Base-by-base conservation (phyloP, 2,797 vertebrate genomes). In the Diplodus sargus region DNA sequence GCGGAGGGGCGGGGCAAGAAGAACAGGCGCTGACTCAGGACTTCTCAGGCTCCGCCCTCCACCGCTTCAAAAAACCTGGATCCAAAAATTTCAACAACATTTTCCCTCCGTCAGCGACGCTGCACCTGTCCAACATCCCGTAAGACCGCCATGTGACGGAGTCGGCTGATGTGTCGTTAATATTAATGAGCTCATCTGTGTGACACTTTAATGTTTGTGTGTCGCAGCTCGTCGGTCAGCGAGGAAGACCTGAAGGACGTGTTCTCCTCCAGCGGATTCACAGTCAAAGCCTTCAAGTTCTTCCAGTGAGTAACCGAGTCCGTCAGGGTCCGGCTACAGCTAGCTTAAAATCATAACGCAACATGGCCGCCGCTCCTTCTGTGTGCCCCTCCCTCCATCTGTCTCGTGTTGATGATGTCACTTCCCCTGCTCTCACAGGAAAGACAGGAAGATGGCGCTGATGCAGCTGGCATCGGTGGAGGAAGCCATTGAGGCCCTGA, bases 71-170 rank as follows among this genome's bases (percentile, higher is more conserved):
- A 88, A 96, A 96, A 25, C 95, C 97, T 1, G 96, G 95, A 28
- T 97, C 97, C 63, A 97, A 96, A 89, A 97, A 97, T 78, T 97
- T 96, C 78, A 95, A 96, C 85, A 97, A 97, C 88, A 96, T 99
- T 80, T 97, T 96, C 81, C 97, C 97, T 64, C 97, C 97, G 0
- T 98, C 97, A 15, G 96, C 95, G 6, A 98, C 97, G 3, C 92
- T 99, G 78, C 97, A 98, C 90, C 96, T 99, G 28, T 97, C 96
- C 84, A 98, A 97, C 91, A 97, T 99, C 81, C 97, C 96, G 97
- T 99, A 91, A 95, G 66, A 20, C 16, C 34, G 34, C 8, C 34
- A 9, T 34, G 34, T 34, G 34, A 34, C 34, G 34, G 34, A 34
- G 34, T 34, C 34, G 9, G 34, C 34, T 34, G 34, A 34, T 34